Percentiles rank a stretch among this genome's conserved stretches.
Evolutionary conservation across 2,888 invertebrate species (phyloP).

Genomic region (Ligdia adustata): DNA sequence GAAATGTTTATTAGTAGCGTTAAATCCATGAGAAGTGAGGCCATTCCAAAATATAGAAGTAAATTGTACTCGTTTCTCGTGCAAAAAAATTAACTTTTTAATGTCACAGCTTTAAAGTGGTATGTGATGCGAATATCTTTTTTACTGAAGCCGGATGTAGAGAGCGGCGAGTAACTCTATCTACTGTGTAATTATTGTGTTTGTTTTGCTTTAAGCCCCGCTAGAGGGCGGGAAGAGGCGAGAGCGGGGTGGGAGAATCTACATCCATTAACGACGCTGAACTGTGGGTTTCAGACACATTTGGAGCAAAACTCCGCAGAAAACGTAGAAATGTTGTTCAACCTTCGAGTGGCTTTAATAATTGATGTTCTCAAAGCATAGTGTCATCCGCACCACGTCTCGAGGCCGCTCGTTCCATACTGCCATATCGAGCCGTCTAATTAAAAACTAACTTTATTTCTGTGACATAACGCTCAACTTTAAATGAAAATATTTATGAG

Average conservation of each 20-base stretch:
- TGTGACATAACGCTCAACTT: slow-evolving; percentile 22
- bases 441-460: slow-evolving; percentile 22
- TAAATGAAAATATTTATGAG: slow-evolving; percentile 20
- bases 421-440: slow-evolving; percentile 13
- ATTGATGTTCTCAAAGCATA: slow-evolving; percentile 1
- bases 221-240: background rate
- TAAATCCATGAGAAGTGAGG: no score
- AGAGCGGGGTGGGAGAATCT: slow-evolving; percentile 15
- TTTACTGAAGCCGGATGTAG: slow-evolving; percentile 6
- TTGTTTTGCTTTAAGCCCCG: slow-evolving; percentile 36
- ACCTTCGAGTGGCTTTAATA: slow-evolving; percentile 9
- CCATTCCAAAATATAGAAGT: no score
- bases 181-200: slow-evolving; percentile 39
- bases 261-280: slow-evolving; percentile 28
- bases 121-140: slow-evolving; percentile 5
- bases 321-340: slow-evolving; percentile 11
- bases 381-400: background rate
- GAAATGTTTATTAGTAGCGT: no score
- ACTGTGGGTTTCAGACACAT: slow-evolving; percentile 28
- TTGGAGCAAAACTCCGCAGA: slow-evolving; percentile 31
- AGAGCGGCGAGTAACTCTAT: slow-evolving; percentile 14
- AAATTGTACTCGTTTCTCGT: no score
- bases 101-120: slow-evolving; percentile 1
- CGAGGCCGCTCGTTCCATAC: background rate
- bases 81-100: background rate